Conservation (phyloP, 2,797 vertebrate genomes). For the Pteronotus mesoamericanus region DNA sequence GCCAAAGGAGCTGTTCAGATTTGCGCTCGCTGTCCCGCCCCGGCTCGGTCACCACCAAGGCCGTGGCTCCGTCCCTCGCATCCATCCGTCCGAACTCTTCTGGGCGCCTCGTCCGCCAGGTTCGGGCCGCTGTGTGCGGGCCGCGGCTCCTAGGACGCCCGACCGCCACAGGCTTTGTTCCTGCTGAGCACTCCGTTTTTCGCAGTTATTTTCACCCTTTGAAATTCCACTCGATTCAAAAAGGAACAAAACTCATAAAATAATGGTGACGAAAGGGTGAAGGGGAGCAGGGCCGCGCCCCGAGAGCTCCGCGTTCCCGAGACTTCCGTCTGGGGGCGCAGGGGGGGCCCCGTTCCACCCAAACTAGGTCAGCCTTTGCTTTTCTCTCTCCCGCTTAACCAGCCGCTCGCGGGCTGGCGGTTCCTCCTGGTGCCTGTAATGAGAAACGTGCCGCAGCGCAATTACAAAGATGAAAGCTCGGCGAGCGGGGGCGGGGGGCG, state of each 20-base stretch:
- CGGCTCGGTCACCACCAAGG: fast-evolving
- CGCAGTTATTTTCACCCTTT: neutral
- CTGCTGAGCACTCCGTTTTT: neutral
- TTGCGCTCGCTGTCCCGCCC: fast-evolving
- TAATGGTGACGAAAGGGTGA: neutral
- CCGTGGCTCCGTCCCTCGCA: fast-evolving
- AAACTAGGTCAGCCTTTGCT: slow-evolving; percentile 35
- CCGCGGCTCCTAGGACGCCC: fast-evolving
- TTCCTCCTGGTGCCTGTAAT: neutral
- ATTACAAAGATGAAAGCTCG: neutral
- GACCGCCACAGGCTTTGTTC: neutral
- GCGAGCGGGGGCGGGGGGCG: neutral
- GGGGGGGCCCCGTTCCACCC: neutral
- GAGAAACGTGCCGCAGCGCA: neutral
- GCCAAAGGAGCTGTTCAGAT: fast-evolving
- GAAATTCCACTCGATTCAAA: neutral
- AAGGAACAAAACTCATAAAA: neutral
- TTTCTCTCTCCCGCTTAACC: neutral
- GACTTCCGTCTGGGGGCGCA: neutral
- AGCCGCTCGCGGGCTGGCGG: neutral
- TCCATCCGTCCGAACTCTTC: fast-evolving
- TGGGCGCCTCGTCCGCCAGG: fast-evolving
- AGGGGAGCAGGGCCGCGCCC: fast-evolving
- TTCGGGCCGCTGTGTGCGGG: fast-evolving
- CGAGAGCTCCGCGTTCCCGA: neutral